These are phyloP conservation scores for Aspiorhynchus laticeps DNA, from an alignment of 2,113 vertebrate genomes.

Conservation along the genomic window DNA sequence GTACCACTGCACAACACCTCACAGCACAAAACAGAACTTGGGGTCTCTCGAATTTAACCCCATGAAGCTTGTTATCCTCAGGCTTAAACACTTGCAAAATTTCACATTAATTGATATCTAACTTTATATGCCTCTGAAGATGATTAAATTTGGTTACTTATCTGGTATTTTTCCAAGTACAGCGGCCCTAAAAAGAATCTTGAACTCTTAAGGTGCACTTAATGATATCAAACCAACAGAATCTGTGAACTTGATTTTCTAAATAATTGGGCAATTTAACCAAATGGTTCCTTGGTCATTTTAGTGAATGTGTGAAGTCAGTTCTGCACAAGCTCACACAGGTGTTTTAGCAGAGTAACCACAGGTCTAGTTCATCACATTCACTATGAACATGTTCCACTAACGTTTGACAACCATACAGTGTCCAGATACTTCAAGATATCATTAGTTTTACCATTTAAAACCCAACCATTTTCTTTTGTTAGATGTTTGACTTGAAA, in stretches of 20 bases:
- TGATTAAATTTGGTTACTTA: neutral
- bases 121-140: neutral
- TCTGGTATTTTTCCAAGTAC: neutral
- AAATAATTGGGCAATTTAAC: neutral
- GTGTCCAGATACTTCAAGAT: neutral
- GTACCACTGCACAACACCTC: conserved; percentile 64
- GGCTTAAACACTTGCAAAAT: neutral
- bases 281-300: neutral
- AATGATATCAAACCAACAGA: neutral
- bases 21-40: conserved; percentile 55
- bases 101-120: neutral
- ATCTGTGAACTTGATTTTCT: neutral
- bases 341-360: neutral
- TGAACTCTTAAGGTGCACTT: neutral
- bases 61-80: conserved; percentile 58
- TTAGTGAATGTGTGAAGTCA: neutral
- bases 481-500: neutral
- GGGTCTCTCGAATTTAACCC: conserved; percentile 69
- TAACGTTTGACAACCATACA: neutral
- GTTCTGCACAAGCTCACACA: neutral
- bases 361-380: neutral
- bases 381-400: neutral
- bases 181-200: neutral
- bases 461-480: too few species aligned
- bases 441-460: neutral